A percentile compares a stretch with the other conserved stretches of the same genome.
Evolutionary conservation across 2,113 vertebrate genomes (phyloP).

Genomic region (Aviceda subcristata): DNA sequence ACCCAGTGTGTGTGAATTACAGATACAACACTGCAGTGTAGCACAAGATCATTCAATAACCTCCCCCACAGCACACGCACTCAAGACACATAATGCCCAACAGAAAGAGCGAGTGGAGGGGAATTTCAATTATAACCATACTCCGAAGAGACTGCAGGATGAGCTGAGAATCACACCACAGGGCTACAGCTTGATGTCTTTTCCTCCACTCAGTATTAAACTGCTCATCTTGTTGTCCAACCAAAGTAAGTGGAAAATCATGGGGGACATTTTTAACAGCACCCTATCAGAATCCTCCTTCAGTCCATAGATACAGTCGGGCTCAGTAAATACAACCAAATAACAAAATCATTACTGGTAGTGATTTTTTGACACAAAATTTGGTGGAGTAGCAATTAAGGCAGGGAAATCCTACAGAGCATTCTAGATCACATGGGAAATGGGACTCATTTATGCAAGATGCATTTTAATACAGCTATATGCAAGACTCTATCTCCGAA

Average conservation of each 20-base stretch:
- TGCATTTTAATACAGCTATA: background rate
- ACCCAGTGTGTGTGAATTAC: slow-evolving; percentile 14
- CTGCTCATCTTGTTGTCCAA: background rate
- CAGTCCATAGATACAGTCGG: background rate
- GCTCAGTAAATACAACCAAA: background rate
- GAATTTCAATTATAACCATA: slow-evolving; percentile 12
- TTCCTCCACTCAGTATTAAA: background rate
- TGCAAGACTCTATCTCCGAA: background rate
- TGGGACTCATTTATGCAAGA: background rate
- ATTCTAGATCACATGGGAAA: background rate
- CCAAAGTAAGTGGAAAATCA: background rate
- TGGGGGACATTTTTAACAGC: background rate
- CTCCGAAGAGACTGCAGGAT: background rate
- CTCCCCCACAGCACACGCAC: background rate
- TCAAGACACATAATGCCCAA: background rate
- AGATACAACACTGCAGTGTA: slow-evolving; percentile 24
- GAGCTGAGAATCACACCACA: background rate
- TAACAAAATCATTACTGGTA: background rate
- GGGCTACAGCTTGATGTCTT: background rate
- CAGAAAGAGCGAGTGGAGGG: background rate
- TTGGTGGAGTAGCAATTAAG: background rate
- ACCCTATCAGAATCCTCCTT: background rate
- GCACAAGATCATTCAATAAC: background rate
- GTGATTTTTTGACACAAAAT: background rate
- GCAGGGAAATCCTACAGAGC: background rate